These are phyloP conservation scores for Graptemys geographica DNA, from an alignment of 2,797 vertebrate genomes.

Conservation along the genomic window DNA sequence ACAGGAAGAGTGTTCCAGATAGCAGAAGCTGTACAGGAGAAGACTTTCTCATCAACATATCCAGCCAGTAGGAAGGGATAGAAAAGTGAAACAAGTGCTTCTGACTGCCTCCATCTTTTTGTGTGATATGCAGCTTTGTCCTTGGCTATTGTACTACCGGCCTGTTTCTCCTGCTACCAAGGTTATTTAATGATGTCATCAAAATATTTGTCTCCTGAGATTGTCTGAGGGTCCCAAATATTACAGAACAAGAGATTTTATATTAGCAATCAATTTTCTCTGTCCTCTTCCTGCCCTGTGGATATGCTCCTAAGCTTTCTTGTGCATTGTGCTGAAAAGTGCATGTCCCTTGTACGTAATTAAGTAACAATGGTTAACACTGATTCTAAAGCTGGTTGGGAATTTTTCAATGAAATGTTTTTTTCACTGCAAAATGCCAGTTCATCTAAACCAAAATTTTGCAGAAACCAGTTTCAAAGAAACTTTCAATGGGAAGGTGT, in stretches of 20 bases:
- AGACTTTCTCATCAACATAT: background rate
- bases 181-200: background rate
- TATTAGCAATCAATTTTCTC: background rate
- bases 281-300: background rate
- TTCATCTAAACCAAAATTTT: background rate
- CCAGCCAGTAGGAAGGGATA: background rate
- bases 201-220: background rate
- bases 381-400: background rate
- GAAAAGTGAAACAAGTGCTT: background rate
- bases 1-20: background rate
- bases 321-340: background rate
- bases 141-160: background rate
- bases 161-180: background rate
- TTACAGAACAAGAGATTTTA: background rate
- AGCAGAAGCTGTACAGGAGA: background rate
- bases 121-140: background rate
- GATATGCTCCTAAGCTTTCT: background rate
- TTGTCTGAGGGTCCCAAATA: background rate
- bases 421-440: background rate
- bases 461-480: background rate
- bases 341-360: background rate
- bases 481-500: background rate
- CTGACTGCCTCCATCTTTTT: background rate
- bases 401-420: background rate
- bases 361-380: background rate